A percentile compares a stretch with the other conserved stretches of the same genome.
These are phyloP conservation scores for Hirtodrosophila cameraria DNA, from an alignment of 2,888 invertebrate genomes.

Conservation along the genomic window DNA sequence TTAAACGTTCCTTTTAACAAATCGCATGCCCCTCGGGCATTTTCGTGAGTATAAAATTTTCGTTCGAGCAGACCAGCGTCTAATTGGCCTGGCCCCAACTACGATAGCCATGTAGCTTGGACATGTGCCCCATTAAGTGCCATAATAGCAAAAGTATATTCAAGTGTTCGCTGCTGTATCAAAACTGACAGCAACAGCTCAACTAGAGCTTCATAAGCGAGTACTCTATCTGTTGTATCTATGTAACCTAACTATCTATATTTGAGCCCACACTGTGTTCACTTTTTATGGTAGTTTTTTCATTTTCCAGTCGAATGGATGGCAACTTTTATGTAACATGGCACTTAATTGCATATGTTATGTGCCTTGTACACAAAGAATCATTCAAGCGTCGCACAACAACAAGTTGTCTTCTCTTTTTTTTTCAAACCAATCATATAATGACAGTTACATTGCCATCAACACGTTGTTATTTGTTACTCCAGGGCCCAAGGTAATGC, in stretches of 20 bases:
- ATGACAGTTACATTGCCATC: constrained; percentile 26
- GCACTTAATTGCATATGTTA: constrained; percentile 55
- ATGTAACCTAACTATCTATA: constrained; percentile 1
- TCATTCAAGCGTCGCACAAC: constrained; percentile 50
- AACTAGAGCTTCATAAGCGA: constrained; percentile 24
- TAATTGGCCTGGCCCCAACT: constrained; percentile 53
- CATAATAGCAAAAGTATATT: constrained; percentile 30
- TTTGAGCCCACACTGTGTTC: constrained; percentile 29
- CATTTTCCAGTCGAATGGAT: constrained; percentile 69
- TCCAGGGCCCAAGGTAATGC: constrained; percentile 20
- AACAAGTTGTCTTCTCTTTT: constrained; percentile 22
- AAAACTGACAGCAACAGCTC: constrained; percentile 28
- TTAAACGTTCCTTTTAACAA: constrained; percentile 58
- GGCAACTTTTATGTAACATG: constrained; percentile 49
- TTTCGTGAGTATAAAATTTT: constrained; percentile 67
- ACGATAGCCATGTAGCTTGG: constrained; percentile 23
- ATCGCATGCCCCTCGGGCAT: constrained; percentile 51
- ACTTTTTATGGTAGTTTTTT: constrained; percentile 32
- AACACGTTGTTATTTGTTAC: constrained; percentile 30
- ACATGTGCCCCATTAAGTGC: constrained; percentile 41
- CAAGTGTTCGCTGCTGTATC: constrained; percentile 15
- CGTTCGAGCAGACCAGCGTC: constrained; percentile 16
- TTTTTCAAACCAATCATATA: constrained; percentile 31
- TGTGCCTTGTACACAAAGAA: constrained; percentile 27
- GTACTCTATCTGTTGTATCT: constrained; percentile 2